A percentile compares a stretch with the other conserved stretches of the same genome.
Evolutionary conservation across 2,888 invertebrate genomes (phyloP).

Genomic region (Hypselothyrea guttata): DNA sequence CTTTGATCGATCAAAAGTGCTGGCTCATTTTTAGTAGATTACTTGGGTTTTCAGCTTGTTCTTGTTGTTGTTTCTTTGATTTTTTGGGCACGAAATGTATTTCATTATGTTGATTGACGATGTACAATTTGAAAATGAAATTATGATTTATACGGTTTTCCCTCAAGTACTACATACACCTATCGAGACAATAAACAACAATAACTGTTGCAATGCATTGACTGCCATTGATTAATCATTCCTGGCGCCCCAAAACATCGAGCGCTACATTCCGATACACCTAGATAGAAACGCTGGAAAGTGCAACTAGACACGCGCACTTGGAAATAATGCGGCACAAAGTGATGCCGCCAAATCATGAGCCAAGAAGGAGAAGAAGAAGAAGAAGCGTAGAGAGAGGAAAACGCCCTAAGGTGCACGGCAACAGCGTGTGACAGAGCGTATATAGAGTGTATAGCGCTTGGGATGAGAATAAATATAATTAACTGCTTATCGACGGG

Average conservation of each 20-base stretch:
- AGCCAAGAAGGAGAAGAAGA: conserved; percentile 16
- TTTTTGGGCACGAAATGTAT: conserved; percentile 38
- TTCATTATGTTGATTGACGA: conserved; percentile 74
- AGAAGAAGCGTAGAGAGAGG: conserved; percentile 1
- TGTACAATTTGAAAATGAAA: conserved; percentile 67
- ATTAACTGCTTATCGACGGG: conserved; percentile 74
- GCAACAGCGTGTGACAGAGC: background rate
- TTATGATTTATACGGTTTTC: conserved; percentile 70
- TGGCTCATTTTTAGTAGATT: conserved; percentile 60
- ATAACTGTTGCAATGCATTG: conserved; percentile 61
- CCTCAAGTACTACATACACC: conserved; percentile 27
- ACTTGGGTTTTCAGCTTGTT: conserved; percentile 26
- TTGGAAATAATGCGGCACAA: conserved; percentile 62
- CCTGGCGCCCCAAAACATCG: conserved; percentile 64
- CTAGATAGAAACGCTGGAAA: conserved; percentile 47
- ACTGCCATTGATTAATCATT: conserved; percentile 73
- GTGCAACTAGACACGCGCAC: conserved; percentile 74
- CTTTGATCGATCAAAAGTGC: conserved; percentile 60
- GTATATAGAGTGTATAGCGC: conserved; percentile 14
- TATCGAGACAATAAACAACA: conserved; percentile 29
- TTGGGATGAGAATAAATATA: conserved; percentile 72
- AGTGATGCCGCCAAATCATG: conserved; percentile 59
- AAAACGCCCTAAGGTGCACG: background rate
- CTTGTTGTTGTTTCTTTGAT: background rate
- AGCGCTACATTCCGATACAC: conserved; percentile 10